Evolutionary conservation across 2,888 invertebrate genomes (phyloP), one percentile per base, ranked within the genome.

Genomic region (Altica lythri): DNA sequence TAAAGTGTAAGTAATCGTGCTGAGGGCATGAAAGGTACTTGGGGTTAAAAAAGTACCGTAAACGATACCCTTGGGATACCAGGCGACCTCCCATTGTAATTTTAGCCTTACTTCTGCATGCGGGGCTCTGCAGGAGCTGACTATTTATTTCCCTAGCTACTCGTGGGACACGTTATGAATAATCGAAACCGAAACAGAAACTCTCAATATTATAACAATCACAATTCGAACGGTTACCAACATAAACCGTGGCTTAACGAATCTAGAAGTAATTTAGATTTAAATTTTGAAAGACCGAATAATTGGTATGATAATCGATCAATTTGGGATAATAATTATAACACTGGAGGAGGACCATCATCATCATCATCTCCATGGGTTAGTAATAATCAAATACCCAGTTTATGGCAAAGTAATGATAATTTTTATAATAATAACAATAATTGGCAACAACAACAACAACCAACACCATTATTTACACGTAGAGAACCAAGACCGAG

Each of bases 121-220:
- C 55, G 55, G 55, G 55, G 55, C 55, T 55, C 55, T 55, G 55
- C 37, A 37, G 55, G 37, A 38, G 49, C 32, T 22, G 46, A 55
- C 55, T 2, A n/a, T n/a, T 42, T 43, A 45, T 16, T 47, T 55
- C 55, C 55, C 55, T 55, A 47, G 55, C 55, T 55, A 47, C 51
- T 55, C 55, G 55, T 55, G 55, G 55, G 49, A 49, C 16, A 10
- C 30, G 3, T 32, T 32, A 49, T 49, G 49, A 32, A 49, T 42
- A 40, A 40, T 22, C 19, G 14, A 40, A 32, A 49, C 30, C 16
- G 13, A 34, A 25, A 29, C 29, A 29, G 29, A 29, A 29, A 29
- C 10, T 4, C 29, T 2, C 2, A n/a, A 4, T 29, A 2, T 29
- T 10, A 29, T 2, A 29, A 10, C 9, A 9, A 10, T 2, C 2